These are phyloP conservation scores for Thryonomys swinderianus DNA, from an alignment of 2,113 vertebrate genomes.

Conservation along the genomic window DNA sequence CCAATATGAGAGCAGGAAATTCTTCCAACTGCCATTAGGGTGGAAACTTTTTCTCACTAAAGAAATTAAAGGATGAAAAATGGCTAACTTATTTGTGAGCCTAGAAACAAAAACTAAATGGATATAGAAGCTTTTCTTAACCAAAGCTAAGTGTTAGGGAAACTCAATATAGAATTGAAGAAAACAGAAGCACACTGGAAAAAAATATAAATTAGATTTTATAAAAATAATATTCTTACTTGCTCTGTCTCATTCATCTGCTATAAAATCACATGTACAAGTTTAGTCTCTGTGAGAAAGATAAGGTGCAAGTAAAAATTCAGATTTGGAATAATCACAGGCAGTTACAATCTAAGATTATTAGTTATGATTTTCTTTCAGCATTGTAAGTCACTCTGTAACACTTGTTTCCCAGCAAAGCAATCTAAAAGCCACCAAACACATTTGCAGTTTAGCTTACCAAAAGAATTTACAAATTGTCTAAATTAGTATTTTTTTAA, in stretches of 20 bases:
- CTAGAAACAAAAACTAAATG: neutral
- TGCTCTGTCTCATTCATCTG: neutral
- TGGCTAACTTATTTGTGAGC: neutral
- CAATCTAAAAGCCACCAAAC: neutral
- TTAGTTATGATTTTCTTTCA: neutral
- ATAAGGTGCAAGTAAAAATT: conserved; percentile 28
- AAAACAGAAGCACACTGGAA: neutral
- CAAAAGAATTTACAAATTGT: neutral
- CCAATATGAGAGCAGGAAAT: neutral
- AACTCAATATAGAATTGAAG: neutral
- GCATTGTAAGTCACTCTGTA: neutral
- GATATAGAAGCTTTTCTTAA: conserved; percentile 16
- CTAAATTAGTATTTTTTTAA: neutral
- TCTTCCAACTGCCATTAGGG: neutral
- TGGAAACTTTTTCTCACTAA: neutral
- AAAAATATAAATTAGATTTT: neutral
- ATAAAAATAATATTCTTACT: neutral
- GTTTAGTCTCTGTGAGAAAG: neutral
- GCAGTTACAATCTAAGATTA: neutral
- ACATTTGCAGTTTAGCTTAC: neutral
- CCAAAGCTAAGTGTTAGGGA: neutral
- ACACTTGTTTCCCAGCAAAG: neutral
- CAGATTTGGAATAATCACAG: neutral
- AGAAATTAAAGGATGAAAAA: neutral
- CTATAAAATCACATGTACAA: neutral